Evolutionary conservation across 1,140 invertebrate species (phyloP).

Genomic region (Drosophila ogumai): DNA sequence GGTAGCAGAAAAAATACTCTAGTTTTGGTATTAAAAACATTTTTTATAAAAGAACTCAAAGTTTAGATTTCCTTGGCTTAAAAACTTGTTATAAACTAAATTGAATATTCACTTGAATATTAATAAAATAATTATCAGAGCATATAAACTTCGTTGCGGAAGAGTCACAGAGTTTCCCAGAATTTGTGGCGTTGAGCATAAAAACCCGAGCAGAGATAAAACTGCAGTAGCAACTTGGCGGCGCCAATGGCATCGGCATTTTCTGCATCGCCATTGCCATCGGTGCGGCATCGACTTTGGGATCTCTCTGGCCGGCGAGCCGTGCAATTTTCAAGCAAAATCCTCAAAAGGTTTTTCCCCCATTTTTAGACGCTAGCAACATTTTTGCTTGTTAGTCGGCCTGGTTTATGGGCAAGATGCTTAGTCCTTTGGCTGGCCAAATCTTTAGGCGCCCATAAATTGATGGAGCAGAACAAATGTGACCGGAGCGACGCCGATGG

Average conservation of each 20-base stretch:
- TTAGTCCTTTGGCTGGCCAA: constrained; percentile 39
- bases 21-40: neutral
- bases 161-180: neutral
- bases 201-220: constrained; percentile 71
- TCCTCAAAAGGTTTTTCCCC: constrained; percentile 51
- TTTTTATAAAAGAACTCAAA: neutral
- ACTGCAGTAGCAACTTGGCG: constrained; percentile 75
- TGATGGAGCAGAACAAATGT: constrained; percentile 54
- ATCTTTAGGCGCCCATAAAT: constrained; percentile 75
- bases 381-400: constrained; percentile 76
- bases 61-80: neutral
- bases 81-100: too few species aligned
- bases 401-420: constrained; percentile 62
- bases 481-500: constrained; percentile 27
- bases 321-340: constrained; percentile 64
- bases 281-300: constrained; percentile 45
- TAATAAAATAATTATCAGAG: constrained; percentile 6
- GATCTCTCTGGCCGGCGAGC: constrained; percentile 50
- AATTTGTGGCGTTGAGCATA: constrained; percentile 63
- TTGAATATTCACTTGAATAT: neutral
- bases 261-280: constrained; percentile 53
- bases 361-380: constrained; percentile 49
- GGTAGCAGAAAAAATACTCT: constrained; percentile 19
- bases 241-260: constrained; percentile 62
- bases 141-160: constrained; percentile 10